Conservation (phyloP, 2,888 invertebrate genomes). For the Callosobruchus maculatus region DNA sequence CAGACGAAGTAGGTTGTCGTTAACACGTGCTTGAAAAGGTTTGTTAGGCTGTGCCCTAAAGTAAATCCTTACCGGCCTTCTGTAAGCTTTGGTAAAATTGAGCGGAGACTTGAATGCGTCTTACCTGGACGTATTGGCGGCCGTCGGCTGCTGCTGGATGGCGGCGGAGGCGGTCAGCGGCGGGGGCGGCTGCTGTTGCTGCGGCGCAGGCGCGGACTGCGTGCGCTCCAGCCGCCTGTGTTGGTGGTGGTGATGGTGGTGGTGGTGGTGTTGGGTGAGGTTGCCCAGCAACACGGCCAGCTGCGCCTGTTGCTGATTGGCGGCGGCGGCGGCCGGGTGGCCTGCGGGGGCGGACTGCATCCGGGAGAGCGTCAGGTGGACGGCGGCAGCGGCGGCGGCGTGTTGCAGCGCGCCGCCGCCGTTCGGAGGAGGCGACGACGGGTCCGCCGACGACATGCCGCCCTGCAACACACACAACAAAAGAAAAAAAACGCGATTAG, state of each 20-base stretch:
- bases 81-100: too few species aligned
- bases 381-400: conserved; percentile 42
- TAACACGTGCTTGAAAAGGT: too few species aligned
- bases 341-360: conserved; percentile 46
- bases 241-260: conserved; percentile 45
- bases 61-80: too few species aligned
- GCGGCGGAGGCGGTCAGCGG: conserved; percentile 38
- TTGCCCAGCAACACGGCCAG: conserved; percentile 43
- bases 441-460: conserved; percentile 26
- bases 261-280: conserved; percentile 51
- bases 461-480: conserved; percentile 31
- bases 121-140: conserved; percentile 30
- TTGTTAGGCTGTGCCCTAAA: too few species aligned
- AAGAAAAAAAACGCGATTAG: too few species aligned
- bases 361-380: conserved; percentile 45
- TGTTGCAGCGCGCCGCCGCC: conserved; percentile 38
- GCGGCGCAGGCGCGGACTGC: conserved; percentile 45
- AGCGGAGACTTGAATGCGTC: too few species aligned
- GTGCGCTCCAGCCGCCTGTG: conserved; percentile 51
- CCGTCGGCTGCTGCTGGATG: conserved; percentile 18
- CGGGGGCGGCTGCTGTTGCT: conserved; percentile 68
- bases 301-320: conserved; percentile 30
- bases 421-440: conserved; percentile 32
- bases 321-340: conserved; percentile 21
- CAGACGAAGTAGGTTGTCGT: too few species aligned